Percentiles rank a stretch among this genome's conserved stretches.
phyloP scores from a whole-genome alignment of 2,797 vertebrate genomes.

The Sebastes iracundus region DNA sequence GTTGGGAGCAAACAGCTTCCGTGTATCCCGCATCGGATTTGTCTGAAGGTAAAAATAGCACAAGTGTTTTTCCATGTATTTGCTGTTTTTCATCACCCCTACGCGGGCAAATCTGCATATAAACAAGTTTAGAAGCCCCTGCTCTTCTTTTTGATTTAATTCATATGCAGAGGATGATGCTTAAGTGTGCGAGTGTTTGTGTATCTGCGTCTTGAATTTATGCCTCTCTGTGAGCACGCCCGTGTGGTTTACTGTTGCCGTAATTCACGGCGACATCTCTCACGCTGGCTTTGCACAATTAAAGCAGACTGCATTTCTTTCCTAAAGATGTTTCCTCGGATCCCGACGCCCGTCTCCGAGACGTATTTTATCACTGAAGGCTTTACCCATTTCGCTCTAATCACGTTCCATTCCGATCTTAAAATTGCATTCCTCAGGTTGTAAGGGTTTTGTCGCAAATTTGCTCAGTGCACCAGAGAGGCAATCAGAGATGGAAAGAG shows the following conservation, averaged over 20 bases:
- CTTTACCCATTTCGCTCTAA: conserved; percentile 54
- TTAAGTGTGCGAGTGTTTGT: conserved; percentile 41
- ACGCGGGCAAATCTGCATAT: conserved; percentile 63
- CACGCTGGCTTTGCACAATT: conserved; percentile 68
- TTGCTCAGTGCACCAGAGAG: conserved; percentile 43
- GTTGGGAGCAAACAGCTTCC: conserved; percentile 49
- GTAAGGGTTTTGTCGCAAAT: conserved; percentile 55
- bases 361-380: conserved; percentile 36
- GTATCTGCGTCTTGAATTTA: conserved; percentile 41
- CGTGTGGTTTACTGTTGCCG: conserved; percentile 53
- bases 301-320: conserved; percentile 54
- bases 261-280: conserved; percentile 62
- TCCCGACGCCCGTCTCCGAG: conserved; percentile 12
- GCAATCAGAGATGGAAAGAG: conserved; percentile 39
- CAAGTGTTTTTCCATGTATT: conserved; percentile 43
- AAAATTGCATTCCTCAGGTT: conserved; percentile 64
- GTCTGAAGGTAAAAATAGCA: conserved; percentile 61
- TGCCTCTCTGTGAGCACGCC: conserved; percentile 14
- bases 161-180: conserved; percentile 47
- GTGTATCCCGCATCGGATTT: conserved; percentile 31
- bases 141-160: conserved; percentile 57
- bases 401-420: conserved; percentile 37
- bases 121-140: conserved; percentile 66
- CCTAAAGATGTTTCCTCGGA: conserved; percentile 34
- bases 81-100: conserved; percentile 59